These are phyloP conservation scores for Xenus cinereus DNA, from an alignment of 2,113 vertebrate species.

Conservation along the genomic window DNA sequence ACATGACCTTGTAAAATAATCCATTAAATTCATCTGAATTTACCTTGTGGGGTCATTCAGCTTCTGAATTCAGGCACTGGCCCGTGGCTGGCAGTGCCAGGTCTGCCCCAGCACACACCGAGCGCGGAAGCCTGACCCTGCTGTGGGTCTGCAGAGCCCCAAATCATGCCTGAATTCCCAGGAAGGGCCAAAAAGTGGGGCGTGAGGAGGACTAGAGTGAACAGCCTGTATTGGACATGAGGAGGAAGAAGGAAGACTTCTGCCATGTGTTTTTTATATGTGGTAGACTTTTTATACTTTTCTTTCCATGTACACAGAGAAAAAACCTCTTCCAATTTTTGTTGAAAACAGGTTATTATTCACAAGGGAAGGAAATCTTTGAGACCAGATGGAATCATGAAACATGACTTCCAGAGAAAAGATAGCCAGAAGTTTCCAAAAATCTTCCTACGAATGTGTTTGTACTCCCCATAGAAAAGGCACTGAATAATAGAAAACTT, in stretches of 20 bases:
- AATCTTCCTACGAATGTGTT: neutral
- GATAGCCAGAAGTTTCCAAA: neutral
- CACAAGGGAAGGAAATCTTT: neutral
- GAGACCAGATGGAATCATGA: neutral
- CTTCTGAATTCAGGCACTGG: neutral
- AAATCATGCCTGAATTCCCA: fast-evolving
- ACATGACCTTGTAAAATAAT: neutral
- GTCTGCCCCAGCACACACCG: fast-evolving
- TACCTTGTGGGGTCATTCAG: too few relatives aligned
- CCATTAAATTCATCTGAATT: neutral
- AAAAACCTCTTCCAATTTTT: neutral
- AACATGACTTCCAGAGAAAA: neutral
- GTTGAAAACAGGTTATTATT: neutral
- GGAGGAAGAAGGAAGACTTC: neutral
- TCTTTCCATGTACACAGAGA: neutral
- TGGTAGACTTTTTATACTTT: neutral
- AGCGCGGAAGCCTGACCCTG: neutral
- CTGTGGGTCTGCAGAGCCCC: fast-evolving
- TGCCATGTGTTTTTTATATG: fast-evolving
- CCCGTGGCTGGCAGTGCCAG: fast-evolving
- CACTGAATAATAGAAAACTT: neutral
- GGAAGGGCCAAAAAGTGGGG: neutral
- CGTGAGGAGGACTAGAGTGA: neutral
- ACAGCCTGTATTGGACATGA: fast-evolving
- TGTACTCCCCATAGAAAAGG: neutral